Evolutionary conservation across 2,888 invertebrate genomes (phyloP).

Genomic region (Creontiades dilutus): DNA sequence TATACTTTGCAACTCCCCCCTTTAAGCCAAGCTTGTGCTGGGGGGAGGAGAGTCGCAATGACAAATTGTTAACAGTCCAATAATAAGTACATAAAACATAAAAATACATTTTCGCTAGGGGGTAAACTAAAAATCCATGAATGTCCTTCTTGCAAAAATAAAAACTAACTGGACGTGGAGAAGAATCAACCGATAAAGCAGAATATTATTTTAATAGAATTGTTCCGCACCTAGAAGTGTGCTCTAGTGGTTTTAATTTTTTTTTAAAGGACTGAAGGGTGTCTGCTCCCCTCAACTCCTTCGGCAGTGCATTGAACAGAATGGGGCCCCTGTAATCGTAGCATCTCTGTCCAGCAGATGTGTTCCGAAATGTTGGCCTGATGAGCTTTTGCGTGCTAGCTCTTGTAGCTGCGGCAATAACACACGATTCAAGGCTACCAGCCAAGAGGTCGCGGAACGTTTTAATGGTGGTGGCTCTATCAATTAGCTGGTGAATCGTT

Average conservation of each 20-base stretch:
- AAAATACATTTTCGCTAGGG: too few species aligned
- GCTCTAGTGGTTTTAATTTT: neutral
- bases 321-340: constrained; percentile 33
- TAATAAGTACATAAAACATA: too few species aligned
- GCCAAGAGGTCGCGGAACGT: neutral
- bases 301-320: neutral
- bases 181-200: too few species aligned
- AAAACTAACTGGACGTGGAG: too few species aligned
- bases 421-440: neutral
- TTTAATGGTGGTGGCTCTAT: neutral
- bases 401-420: neutral
- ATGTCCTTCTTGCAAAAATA: too few species aligned
- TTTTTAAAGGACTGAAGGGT: neutral
- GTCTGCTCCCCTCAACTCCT: neutral
- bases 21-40: too few species aligned
- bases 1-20: too few species aligned
- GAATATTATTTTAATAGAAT: too few species aligned
- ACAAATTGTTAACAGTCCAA: too few species aligned
- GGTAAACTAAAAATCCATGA: too few species aligned
- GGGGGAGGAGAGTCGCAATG: too few species aligned
- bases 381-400: neutral
- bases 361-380: neutral
- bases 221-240: too few species aligned
- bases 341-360: constrained; percentile 14
- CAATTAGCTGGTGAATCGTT: neutral